Base-by-base conservation (phyloP, 2,888 invertebrate species). In the Operophtera brumata region DNA sequence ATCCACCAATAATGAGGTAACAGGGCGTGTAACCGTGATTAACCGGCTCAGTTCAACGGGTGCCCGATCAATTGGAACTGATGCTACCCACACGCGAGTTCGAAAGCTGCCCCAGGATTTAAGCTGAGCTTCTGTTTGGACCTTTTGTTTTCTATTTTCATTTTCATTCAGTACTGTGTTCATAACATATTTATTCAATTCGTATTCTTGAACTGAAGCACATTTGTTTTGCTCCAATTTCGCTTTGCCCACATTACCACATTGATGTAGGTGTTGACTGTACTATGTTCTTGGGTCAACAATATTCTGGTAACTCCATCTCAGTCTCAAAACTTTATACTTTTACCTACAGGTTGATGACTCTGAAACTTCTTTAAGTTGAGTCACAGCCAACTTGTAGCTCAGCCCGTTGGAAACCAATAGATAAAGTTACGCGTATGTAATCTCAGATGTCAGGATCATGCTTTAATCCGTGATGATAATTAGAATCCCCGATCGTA, bases 51-150 rank as follows among this genome's bases (percentile, higher is more conserved):
- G 74, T 75, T 77, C 74, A 76, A 67, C 72, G 73, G 63, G 66
- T 69, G 78, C 64, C 76, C 77, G 77, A 84, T 84, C 83, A 82
- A 72, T 69, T 66, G 76, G 76, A 78, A 77, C 75, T 73, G 77
- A 82, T 83, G 68, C 71, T 60, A 66, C 67, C 65, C 68, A 64
- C 70, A 62, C 65, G 64, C 69, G 68, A 66, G 65, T 64, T 67
- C 62, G 65, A 65, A 71, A 70, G 70, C 69, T 64, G 68, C 69
- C 64, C 63, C 68, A 69, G 73, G 72, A 73, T 75, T 77, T 72
- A 70, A 66, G 26, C 44, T 55, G 44, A 71, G 70, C 69, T 67
- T 67, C 47, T 47, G 54, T 59, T 54, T 26, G 35, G 42, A 55
- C 36, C 51, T 50, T 56, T 56, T 54, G 40, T 47, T 52, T 46